Conservation (phyloP, 2,888 invertebrate genomes). For the Acleris literana region DNA sequence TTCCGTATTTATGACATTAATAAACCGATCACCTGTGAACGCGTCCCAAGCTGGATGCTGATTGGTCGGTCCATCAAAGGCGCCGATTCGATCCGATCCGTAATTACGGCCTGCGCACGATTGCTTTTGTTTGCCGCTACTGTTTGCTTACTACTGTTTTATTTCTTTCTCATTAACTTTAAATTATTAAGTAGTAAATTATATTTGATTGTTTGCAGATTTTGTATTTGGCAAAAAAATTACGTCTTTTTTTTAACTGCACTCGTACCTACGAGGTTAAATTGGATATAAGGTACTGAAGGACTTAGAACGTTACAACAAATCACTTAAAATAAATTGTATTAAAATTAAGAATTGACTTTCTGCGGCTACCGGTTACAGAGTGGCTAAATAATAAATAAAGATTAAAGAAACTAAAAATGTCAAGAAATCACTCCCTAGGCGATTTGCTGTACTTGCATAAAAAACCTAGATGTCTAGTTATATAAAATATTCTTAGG, state of each 20-base stretch:
- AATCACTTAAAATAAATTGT: no score
- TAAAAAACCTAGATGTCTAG: no score
- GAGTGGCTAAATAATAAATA: no score
- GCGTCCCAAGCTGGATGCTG: constrained; percentile 28
- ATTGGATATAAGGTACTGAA: no score
- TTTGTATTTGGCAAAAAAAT: background rate
- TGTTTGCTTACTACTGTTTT: constrained; percentile 29
- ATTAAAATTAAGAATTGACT: no score
- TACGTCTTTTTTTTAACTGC: background rate
- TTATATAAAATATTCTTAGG: no score
- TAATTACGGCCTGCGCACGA: constrained; percentile 6
- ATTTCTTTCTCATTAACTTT: constrained; percentile 4
- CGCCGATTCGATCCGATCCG: constrained; percentile 48
- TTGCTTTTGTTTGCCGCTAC: constrained; percentile 32
- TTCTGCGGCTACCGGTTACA: no score
- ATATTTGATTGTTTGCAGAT: constrained; percentile 1
- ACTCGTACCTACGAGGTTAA: no score
- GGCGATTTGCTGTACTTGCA: no score
- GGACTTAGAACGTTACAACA: no score
- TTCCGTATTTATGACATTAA: background rate
- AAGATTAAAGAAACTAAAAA: no score
- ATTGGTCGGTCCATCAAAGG: constrained; percentile 47
- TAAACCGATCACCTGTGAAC: background rate
- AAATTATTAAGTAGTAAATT: constrained; percentile 11
- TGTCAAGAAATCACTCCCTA: no score